Conservation (phyloP, 2,888 invertebrate species). For the Isotomurus palustris region DNA sequence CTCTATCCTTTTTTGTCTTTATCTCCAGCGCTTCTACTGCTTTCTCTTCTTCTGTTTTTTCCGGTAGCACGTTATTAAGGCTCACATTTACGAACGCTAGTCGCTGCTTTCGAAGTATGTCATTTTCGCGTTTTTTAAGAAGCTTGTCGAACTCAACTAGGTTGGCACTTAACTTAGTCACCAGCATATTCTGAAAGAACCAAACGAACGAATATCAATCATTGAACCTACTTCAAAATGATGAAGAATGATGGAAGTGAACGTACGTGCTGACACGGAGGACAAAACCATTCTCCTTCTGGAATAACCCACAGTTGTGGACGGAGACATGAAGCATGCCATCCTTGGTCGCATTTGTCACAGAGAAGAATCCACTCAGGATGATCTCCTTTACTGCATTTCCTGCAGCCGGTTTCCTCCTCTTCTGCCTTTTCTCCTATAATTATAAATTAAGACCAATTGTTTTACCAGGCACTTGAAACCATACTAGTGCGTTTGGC, state of each 20-base stretch:
- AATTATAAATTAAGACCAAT: slow-evolving; percentile 5
- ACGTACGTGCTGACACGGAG: slow-evolving; percentile 90
- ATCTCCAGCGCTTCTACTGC: slow-evolving; percentile 46
- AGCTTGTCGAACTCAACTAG: slow-evolving; percentile 71
- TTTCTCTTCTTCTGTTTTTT: slow-evolving; percentile 48
- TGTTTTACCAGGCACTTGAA: slow-evolving; percentile 10
- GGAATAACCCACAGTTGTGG: slow-evolving; percentile 91
- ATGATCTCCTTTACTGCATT: slow-evolving; percentile 85
- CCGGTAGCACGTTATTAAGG: slow-evolving; percentile 64
- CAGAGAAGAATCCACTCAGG: slow-evolving; percentile 97
- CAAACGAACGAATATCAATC: slow-evolving; percentile 12
- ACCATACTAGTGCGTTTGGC: background rate
- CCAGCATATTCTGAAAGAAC: slow-evolving; percentile 58
- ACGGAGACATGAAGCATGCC: slow-evolving; percentile 91
- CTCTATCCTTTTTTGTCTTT: slow-evolving; percentile 48
- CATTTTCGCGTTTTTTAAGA: slow-evolving; percentile 61
- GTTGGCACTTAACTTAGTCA: slow-evolving; percentile 68
- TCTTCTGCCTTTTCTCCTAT: slow-evolving; percentile 50
- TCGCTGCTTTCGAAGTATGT: slow-evolving; percentile 63
- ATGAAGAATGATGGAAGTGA: background rate
- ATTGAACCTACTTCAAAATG: background rate
- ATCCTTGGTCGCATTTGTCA: slow-evolving; percentile 90
- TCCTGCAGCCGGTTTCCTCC: slow-evolving; percentile 74
- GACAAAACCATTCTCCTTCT: slow-evolving; percentile 97
- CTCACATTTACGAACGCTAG: slow-evolving; percentile 71